Percentiles rank a stretch among this genome's conserved stretches.
Evolutionary conservation across 2,888 invertebrate species (phyloP).

Genomic region (Trissoscelio sp.): DNA sequence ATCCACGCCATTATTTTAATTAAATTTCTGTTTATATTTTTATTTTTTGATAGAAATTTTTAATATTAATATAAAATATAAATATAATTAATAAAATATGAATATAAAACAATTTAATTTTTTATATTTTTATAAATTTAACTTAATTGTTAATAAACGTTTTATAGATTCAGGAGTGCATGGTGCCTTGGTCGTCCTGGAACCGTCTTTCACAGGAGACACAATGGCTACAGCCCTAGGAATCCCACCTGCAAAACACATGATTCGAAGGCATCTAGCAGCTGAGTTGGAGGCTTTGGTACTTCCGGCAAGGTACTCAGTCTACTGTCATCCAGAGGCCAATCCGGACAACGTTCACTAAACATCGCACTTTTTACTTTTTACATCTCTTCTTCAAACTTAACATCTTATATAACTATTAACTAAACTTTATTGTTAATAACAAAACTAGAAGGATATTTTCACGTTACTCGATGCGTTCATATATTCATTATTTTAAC

Average conservation of each 20-base stretch:
- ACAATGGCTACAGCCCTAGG: constrained; percentile 97
- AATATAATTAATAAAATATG: background rate
- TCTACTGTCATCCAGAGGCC: constrained; percentile 82
- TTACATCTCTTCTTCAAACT: constrained; percentile 23
- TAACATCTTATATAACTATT: constrained; percentile 21
- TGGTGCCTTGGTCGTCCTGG: constrained; percentile 96
- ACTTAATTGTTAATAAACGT: too few relatives aligned
- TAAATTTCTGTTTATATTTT: too few relatives aligned
- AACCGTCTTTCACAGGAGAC: constrained; percentile 97
- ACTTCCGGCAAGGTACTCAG: constrained; percentile 93
- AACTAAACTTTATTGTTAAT: constrained; percentile 14
- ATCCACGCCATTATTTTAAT: too few relatives aligned
- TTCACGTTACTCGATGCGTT: constrained; percentile 9
- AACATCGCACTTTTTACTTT: constrained; percentile 48
- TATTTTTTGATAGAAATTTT: too few relatives aligned
- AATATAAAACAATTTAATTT: background rate
- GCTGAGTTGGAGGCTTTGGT: constrained; percentile 96
- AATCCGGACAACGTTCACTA: constrained; percentile 81
- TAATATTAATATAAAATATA: too few relatives aligned
- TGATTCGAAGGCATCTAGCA: constrained; percentile 95
- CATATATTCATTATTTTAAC: too few relatives aligned
- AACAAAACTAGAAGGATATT: background rate
- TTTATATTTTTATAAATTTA: background rate
- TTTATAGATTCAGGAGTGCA: constrained; percentile 96
- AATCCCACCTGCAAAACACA: constrained; percentile 96